Evolutionary conservation across 2,888 invertebrate genomes (phyloP), one percentile per base, ranked within the genome.

Genomic region (Sepioteuthis lessoniana): DNA sequence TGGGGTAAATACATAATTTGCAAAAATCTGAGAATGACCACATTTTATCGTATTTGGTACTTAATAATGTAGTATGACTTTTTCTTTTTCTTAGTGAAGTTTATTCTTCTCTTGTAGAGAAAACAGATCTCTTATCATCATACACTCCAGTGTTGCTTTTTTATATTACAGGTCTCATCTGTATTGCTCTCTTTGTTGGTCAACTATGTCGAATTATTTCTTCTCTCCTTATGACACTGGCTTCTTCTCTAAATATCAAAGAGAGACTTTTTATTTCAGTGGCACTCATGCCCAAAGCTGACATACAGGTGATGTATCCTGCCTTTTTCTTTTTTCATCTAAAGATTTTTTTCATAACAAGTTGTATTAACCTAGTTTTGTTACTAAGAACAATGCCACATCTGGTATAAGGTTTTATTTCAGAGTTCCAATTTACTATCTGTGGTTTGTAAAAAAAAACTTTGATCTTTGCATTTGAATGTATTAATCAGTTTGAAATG

Each of bases 191-290:
- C n/a, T 76, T 76, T 35, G n/a, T 76, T 35, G 76, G 76, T 76
- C 76, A n/a, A 13, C n/a, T 76, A 13, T 76, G 76, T 76, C 76
- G 76, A 35, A 25, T n/a, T 1, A 0, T 76, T 13, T 76, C 76
- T 76, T 76, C 76, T n/a, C 19, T 76, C n/a, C 35, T 76, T 35
- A n/a, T 35, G 76, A 76, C 76, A 35, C 2, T 76, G 76, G 76
- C n/a, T 76, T 76, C 76, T n/a, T 76, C 76, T 35, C n/a, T 76
- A n/a, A 76, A 76, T 76, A n/a, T 76, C n/a, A 76, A 76, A 76
- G 76, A 76, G n/a, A 76, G n/a, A n/a, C n/a, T 76, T 4, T 76
- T 76, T 16, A 13, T 76, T 76, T 76, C 76, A 76, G n/a, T 76
- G 76, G 76, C 76, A 35, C 76, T 76, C n/a, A 76, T 76, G 35